phyloP scores from a whole-genome alignment of 2,888 invertebrate genomes.

The Yponomeuta cagnagella region DNA sequence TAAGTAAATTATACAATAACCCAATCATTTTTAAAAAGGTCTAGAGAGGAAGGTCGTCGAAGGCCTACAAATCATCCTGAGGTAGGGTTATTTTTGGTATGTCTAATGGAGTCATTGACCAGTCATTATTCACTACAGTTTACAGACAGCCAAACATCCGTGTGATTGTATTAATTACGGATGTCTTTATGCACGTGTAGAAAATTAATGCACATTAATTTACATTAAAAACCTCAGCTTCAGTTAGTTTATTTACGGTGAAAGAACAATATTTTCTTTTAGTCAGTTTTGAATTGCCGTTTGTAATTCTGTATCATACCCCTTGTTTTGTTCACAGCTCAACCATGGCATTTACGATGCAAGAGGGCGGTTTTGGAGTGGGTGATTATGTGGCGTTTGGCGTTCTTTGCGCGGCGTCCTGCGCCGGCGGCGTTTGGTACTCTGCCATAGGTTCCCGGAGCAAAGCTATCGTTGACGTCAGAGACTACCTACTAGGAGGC shows the following conservation, averaged over 20 bases:
- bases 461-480: conserved; percentile 72
- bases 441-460: conserved; percentile 71
- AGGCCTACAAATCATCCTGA: no score
- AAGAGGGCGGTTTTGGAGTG: conserved; percentile 50
- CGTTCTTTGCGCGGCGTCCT: conserved; percentile 81
- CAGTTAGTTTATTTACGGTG: no score
- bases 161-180: not conserved
- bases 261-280: no score
- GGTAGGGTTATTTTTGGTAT: no score
- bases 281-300: no score
- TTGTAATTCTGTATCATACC: no score
- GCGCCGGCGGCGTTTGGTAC: conserved; percentile 85
- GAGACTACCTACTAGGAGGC: conserved; percentile 86
- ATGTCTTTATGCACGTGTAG: not conserved
- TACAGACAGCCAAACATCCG: no score
- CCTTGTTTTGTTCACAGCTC: conserved; percentile 2
- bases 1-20: no score
- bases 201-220: not conserved
- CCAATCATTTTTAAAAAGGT: no score
- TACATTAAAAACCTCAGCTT: not conserved
- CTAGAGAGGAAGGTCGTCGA: no score
- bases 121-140: no score
- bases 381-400: conserved; percentile 81
- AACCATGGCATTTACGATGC: conserved; percentile 55
- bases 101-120: no score